phyloP scores from a whole-genome alignment of 2,113 vertebrate species.

The Thalassoma bifasciatum region DNA sequence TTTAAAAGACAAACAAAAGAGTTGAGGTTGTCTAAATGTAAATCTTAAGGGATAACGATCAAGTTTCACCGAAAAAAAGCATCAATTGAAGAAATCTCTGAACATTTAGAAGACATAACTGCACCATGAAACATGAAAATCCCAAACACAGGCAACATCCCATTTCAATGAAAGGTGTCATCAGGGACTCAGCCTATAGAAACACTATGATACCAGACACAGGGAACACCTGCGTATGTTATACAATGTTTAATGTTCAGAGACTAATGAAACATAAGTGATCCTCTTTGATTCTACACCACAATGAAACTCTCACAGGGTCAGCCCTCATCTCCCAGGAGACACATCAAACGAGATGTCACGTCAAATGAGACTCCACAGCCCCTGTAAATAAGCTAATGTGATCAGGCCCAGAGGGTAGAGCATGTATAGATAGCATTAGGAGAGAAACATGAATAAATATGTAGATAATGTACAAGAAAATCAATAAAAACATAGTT shows the following conservation, averaged over 20 bases:
- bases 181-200: constrained; percentile 2
- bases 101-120: background rate
- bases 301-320: constrained; percentile 57
- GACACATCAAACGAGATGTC: constrained; percentile 55
- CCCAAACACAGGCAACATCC: constrained; percentile 12
- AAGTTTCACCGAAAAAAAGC: constrained; percentile 3
- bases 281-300: constrained; percentile 54
- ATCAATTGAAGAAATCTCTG: constrained; percentile 2
- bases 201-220: constrained; percentile 15
- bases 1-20: constrained; percentile 30
- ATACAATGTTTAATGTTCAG: constrained; percentile 33
- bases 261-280: constrained; percentile 47
- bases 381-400: constrained; percentile 32
- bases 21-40: constrained; percentile 30
- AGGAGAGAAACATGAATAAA: background rate
- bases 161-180: constrained; percentile 27
- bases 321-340: constrained; percentile 44
- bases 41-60: constrained; percentile 5
- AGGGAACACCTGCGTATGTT: constrained; percentile 13
- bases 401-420: constrained; percentile 21
- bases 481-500: constrained; percentile 3
- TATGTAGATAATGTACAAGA: background rate
- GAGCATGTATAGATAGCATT: constrained; percentile 2
- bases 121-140: constrained; percentile 5
- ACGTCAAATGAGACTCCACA: constrained; percentile 31